phyloP scores from a whole-genome alignment of 2,113 vertebrate species.

The Megalops atlanticus region DNA sequence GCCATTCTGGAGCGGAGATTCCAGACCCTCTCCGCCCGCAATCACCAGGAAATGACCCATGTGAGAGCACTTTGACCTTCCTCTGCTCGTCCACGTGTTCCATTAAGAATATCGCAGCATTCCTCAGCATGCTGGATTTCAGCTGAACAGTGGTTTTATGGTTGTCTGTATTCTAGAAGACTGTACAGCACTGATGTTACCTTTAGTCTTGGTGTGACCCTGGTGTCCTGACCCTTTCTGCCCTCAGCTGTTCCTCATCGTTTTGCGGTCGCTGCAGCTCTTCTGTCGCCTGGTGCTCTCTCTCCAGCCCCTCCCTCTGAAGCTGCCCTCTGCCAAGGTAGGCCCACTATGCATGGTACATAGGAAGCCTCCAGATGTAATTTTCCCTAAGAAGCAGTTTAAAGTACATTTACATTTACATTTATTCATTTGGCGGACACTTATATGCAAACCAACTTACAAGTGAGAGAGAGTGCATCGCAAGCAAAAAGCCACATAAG shows the following conservation, averaged over 20 bases:
- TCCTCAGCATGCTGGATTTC: no score
- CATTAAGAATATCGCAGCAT: no score
- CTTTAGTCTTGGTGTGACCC: background rate
- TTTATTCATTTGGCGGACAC: background rate
- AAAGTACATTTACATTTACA: background rate
- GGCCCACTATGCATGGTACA: background rate
- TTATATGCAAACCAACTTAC: background rate
- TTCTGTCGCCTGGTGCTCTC: conserved; percentile 88
- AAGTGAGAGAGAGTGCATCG: no score
- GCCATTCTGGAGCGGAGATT: conserved; percentile 78
- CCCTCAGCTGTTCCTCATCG: conserved; percentile 84
- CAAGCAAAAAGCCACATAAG: no score
- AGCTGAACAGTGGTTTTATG: no score
- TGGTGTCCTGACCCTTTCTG: conserved; percentile 27
- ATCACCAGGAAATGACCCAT: conserved; percentile 86
- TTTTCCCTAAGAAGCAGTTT: background rate
- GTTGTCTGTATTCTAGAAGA: no score
- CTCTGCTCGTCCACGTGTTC: background rate
- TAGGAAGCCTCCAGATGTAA: background rate
- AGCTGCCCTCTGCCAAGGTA: conserved; percentile 78
- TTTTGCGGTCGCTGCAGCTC: conserved; percentile 84
- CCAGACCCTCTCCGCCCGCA: conserved; percentile 74
- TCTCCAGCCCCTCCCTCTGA: conserved; percentile 86
- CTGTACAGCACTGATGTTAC: no score
- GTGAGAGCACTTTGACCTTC: conserved; percentile 64